These are phyloP conservation scores for Heterotis niloticus DNA, from an alignment of 2,113 vertebrate species.

Conservation along the genomic window DNA sequence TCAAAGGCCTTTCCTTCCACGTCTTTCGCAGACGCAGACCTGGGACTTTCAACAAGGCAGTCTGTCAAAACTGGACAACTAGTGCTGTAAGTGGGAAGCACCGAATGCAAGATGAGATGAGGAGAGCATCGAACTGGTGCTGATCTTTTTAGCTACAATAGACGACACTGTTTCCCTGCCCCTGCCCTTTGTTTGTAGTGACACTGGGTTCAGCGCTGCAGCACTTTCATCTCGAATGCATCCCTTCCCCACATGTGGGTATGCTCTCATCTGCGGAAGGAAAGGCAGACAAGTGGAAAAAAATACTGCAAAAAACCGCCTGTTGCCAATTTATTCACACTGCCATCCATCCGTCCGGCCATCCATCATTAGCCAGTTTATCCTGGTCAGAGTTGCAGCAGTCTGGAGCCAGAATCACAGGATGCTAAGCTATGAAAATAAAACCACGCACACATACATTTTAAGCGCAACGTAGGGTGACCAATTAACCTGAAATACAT, in stretches of 20 bases:
- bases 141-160: slow-evolving; percentile 59
- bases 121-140: slow-evolving; percentile 40
- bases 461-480: too few species aligned
- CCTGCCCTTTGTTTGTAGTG: slow-evolving; percentile 62
- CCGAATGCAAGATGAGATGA: slow-evolving; percentile 16
- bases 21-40: slow-evolving; percentile 43
- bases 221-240: slow-evolving; percentile 43
- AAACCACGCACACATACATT: too few species aligned
- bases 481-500: too few species aligned
- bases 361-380: too few species aligned
- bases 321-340: too few species aligned
- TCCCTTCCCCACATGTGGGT: slow-evolving; percentile 16
- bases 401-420: too few species aligned
- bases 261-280: neutral
- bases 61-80: slow-evolving; percentile 54
- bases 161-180: slow-evolving; percentile 61
- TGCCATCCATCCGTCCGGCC: too few species aligned
- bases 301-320: neutral
- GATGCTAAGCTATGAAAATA: too few species aligned
- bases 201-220: slow-evolving; percentile 37
- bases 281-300: neutral
- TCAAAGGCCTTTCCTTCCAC: slow-evolving; percentile 59
- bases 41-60: slow-evolving; percentile 46
- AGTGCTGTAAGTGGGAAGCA: slow-evolving; percentile 29
- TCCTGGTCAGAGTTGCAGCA: too few species aligned